A percentile compares a stretch with the other conserved stretches of the same genome.
These are phyloP conservation scores for Chromis chromis DNA, from an alignment of 2,797 vertebrate genomes.

Conservation along the genomic window DNA sequence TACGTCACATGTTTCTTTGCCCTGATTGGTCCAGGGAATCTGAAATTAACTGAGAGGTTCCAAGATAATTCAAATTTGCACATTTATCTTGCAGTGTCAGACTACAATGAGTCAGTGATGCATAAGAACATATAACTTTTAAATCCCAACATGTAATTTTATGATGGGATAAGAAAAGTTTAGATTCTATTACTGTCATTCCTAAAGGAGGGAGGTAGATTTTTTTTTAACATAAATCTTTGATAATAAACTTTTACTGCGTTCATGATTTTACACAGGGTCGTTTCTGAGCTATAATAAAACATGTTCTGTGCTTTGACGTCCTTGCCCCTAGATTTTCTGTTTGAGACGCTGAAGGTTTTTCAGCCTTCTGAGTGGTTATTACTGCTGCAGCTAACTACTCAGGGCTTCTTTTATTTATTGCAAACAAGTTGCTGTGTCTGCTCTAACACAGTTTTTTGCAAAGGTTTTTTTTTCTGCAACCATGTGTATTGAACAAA, in stretches of 20 bases:
- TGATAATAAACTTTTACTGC: neutral
- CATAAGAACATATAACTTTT: neutral
- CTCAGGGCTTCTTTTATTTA: constrained; percentile 6
- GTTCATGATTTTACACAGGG: neutral
- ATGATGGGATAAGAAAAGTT: neutral
- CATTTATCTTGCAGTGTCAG: too few relatives aligned
- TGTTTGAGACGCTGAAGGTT: neutral
- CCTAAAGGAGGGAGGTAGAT: neutral
- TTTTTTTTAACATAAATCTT: neutral
- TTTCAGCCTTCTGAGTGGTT: constrained; percentile 1
- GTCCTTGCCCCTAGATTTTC: constrained; percentile 7
- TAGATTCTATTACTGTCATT: neutral
- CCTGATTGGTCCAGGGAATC: too few relatives aligned
- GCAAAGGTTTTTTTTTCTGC: neutral
- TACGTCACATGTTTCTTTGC: too few relatives aligned
- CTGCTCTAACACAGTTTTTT: neutral
- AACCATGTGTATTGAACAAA: neutral
- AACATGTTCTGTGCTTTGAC: neutral
- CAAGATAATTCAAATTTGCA: too few relatives aligned
- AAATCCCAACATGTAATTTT: neutral
- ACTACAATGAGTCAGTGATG: neutral
- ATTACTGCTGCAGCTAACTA: constrained; percentile 10
- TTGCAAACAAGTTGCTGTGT: constrained; percentile 16
- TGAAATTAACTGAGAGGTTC: too few relatives aligned
- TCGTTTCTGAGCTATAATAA: constrained; percentile 6